Evolutionary conservation across 2,113 vertebrate genomes (phyloP), one percentile per base, ranked within the genome.

Genomic region (Heptranchias perlo): DNA sequence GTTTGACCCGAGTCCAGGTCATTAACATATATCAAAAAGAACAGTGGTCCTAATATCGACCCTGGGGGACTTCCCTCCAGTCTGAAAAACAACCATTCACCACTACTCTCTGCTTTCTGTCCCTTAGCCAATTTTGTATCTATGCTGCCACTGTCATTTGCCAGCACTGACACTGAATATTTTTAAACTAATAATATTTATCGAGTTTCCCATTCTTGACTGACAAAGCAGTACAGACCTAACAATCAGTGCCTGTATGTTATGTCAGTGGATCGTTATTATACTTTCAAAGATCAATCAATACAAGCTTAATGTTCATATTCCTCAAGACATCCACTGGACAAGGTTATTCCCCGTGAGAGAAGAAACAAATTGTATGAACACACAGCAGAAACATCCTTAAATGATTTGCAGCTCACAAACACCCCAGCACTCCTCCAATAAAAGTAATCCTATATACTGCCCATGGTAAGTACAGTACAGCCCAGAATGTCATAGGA

Each of bases 281-380:
- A 52, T 49, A 95, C 6, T 52, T 69, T 69, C 52, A 95, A 73
- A 49, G 65, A 52, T 58, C 94, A 69, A 95, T 95, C 94, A 95
- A 95, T 69, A 73, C 25, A 35, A 25, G 47, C 94, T 73, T 73
- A 69, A 64, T 69, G 44, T 52, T 69, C 64, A 67, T 49, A 49
- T 95, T 18, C 65, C 44, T 31, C 65, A 95, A 73, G 25, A 35
- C 64, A 95, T 35, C 64, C 62, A 35, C 65, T 69, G 65, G 35
- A 52, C 39, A 73, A 49, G 28, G 47, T 69, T 52, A 67, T 69
- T 69, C 94, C 94, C 94, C 94, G 69, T 95, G 94, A 95, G 94
- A 69, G 23, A 52, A 95, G 64, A 49, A 67, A 95, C 44, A 67
- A 73, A 73, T 49, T 95, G 49, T 52, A 52, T 35, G 47, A 52